phyloP scores from a whole-genome alignment of 2,888 invertebrate species.

The Acanthosepion pharaonis region DNA sequence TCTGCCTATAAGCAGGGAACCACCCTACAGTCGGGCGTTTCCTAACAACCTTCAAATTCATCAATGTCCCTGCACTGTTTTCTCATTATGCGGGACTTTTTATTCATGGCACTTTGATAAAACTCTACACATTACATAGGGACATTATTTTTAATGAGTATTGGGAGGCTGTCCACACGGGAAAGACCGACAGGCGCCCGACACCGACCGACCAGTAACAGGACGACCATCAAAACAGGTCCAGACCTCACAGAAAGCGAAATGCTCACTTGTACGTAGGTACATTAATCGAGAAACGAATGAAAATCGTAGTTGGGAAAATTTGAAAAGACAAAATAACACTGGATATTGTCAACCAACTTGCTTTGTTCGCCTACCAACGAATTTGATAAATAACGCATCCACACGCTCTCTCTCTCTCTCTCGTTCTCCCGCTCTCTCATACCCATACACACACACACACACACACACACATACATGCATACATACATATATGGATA shows the following conservation, averaged over 20 bases:
- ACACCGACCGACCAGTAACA: conserved; percentile 33
- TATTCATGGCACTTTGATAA: conserved; percentile 34
- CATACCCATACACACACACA: not conserved
- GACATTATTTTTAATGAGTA: conserved; percentile 44
- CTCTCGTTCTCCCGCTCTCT: not conserved
- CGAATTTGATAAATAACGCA: not conserved
- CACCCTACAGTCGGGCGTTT: not conserved
- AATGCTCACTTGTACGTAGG: not conserved
- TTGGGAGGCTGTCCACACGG: not conserved
- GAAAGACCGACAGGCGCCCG: not conserved
- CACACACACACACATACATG: not conserved
- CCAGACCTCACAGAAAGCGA: conserved; percentile 21
- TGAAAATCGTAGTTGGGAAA: not conserved
- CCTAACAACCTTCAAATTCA: not conserved
- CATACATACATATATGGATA: not conserved
- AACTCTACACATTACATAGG: conserved; percentile 36
- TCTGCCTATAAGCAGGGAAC: not conserved
- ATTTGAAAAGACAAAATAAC: not conserved
- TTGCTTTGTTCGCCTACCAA: not conserved
- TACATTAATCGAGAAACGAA: not conserved
- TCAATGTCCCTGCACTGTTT: not conserved
- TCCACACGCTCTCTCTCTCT: too few relatives aligned
- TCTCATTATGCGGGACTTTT: not conserved
- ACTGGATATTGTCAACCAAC: not conserved
- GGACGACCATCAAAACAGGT: conserved; percentile 13